A percentile compares a stretch with the other conserved stretches of the same genome.
These are phyloP conservation scores for Myiozetetes cayanensis DNA, from an alignment of 2,113 vertebrate species.

Conservation along the genomic window DNA sequence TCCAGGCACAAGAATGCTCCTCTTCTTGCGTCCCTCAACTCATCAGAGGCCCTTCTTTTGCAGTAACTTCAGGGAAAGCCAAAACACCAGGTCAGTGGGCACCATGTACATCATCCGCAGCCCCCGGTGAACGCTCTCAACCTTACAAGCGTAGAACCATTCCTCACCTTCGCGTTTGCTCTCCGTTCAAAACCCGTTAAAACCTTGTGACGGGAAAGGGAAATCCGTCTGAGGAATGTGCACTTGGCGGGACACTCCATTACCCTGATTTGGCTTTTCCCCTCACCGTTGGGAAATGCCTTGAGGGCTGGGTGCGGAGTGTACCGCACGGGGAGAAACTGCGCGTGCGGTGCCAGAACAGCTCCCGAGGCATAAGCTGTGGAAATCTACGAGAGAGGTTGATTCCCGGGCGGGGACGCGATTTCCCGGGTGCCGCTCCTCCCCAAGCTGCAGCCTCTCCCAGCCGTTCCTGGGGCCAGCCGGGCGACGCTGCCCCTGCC, in stretches of 20 bases:
- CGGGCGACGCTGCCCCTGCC: not conserved
- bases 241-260: not conserved
- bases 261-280: not conserved
- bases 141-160: not conserved
- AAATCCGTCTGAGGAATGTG: not conserved
- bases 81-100: not conserved
- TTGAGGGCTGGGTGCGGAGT: not conserved
- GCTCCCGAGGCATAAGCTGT: not conserved
- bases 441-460: not conserved
- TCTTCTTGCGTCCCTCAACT: not conserved
- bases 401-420: fast-evolving
- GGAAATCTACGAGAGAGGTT: not conserved
- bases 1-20: fast-evolving
- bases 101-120: fast-evolving
- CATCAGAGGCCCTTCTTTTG: not conserved
- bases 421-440: not conserved
- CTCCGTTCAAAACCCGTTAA: not conserved
- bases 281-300: fast-evolving
- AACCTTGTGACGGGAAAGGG: not conserved
- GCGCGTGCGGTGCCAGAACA: not conserved
- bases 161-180: not conserved
- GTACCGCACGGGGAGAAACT: fast-evolving
- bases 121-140: fast-evolving
- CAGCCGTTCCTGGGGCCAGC: too few species aligned
- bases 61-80: not conserved